phyloP scores from a whole-genome alignment of 2,113 vertebrate species.

The Collichthys lucidus region DNA sequence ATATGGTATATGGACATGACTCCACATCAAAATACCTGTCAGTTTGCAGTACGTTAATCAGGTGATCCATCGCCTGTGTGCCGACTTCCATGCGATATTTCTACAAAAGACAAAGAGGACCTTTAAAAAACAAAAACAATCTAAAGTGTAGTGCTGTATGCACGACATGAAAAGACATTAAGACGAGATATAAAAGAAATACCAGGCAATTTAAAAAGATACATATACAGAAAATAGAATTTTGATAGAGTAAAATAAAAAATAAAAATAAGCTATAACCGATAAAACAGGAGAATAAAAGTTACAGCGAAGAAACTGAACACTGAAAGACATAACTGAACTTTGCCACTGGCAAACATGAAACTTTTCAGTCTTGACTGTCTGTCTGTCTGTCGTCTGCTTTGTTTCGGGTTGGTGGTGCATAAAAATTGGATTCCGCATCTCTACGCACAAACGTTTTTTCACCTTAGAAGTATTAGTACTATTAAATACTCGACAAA shows the following conservation, averaged over 20 bases:
- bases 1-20: no score
- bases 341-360: no score
- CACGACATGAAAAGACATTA: not conserved
- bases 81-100: constrained; percentile 97
- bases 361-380: no score
- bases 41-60: constrained; percentile 93
- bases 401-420: no score
- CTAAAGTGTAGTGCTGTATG: not conserved
- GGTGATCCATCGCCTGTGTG: constrained; percentile 94
- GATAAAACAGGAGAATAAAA: not conserved
- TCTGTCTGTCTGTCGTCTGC: no score
- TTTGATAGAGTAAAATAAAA: not conserved
- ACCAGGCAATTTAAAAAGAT: not conserved
- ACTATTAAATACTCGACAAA: no score
- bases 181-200: not conserved
- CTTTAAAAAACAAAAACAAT: not conserved
- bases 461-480: no score
- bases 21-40: constrained; percentile 87
- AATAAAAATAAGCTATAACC: not conserved
- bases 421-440: no score
- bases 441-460: no score
- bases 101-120: constrained; percentile 71
- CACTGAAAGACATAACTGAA: no score
- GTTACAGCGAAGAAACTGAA: not conserved
- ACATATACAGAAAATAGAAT: not conserved